phyloP scores from a whole-genome alignment of 1,140 invertebrate genomes.

The Penaeus indicus region DNA sequence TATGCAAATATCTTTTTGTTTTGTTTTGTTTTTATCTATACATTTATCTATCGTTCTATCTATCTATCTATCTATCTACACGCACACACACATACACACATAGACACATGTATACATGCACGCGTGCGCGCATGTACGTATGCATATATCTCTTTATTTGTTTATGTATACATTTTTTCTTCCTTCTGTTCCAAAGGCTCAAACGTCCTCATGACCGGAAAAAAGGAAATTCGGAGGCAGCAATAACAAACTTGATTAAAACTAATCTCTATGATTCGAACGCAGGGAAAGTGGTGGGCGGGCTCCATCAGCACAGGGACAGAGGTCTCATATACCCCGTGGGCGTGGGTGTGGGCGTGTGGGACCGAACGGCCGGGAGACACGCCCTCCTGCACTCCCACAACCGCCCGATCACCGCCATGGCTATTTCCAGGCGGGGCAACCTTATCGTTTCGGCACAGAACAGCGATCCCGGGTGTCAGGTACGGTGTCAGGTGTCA shows the following conservation, averaged over 20 bases:
- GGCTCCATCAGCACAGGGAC: slow-evolving; percentile 41
- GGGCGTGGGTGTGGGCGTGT: slow-evolving; percentile 54
- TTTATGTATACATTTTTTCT: background rate
- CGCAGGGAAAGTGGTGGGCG: slow-evolving; percentile 48
- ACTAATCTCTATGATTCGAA: background rate
- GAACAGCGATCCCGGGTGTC: slow-evolving; percentile 51
- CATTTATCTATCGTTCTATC: too few species aligned
- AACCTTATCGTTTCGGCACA: slow-evolving; percentile 49
- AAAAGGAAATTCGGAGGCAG: background rate
- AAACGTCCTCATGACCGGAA: background rate
- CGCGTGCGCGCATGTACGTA: background rate
- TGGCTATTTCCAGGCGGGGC: slow-evolving; percentile 38
- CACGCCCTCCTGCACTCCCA: slow-evolving; percentile 51
- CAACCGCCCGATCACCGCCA: slow-evolving; percentile 42
- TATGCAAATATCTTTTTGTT: too few species aligned
- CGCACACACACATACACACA: background rate
- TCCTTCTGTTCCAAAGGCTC: background rate
- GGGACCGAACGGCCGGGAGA: slow-evolving; percentile 35
- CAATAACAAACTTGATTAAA: background rate
- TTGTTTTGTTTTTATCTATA: too few species aligned
- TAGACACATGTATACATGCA: background rate
- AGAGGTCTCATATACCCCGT: slow-evolving; percentile 46
- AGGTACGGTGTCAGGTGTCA: background rate
- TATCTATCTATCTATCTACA: too few species aligned
- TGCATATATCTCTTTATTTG: background rate